Evolutionary conservation across 2,888 invertebrate genomes (phyloP), one percentile per base, ranked within the genome.

Genomic region (Biston stratarius): DNA sequence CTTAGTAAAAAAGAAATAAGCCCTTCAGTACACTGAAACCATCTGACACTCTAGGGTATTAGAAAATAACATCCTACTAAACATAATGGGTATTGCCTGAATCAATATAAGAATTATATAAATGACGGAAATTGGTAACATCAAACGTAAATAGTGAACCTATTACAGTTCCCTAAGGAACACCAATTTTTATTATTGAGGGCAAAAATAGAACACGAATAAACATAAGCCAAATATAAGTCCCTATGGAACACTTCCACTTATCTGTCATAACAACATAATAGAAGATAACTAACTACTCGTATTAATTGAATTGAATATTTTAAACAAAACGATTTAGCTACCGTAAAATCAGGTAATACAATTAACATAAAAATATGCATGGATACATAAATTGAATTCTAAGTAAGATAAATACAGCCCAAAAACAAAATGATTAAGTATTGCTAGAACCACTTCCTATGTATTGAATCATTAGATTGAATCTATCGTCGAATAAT

Each of bases 401-500:
- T 11, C 52, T 24, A 24, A 24, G 24, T 24, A 61, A 52, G 52
- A 64, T 45, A 53, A 33, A 55, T 45, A 64, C 33, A 58, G 56
- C 48, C 36, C 24, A 62, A 51, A 67, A 49, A 44, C 57, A 14
- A 40, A 69, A 67, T 53, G n/a, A 55, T 59, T 56, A 24, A 24
- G 24, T 24, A 57, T 64, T 68, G 68, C 65, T 71, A 59, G 52
- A 40, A 36, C 51, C 33, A 71, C 69, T 70, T 71, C 70, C 72
- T 70, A 67, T 67, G 60, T 63, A 70, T 59, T 66, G 58, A 64
- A 69, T 68, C 67, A 67, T 55, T 64, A 67, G 58, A 47, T 51
- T 62, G 64, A 56, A 52, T 66, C 61, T 63, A 72, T 74, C 69
- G 72, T 62, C 51, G 42, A 57, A 47, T 72, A 70, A 74, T 72